Percentiles rank a stretch among this genome's conserved stretches.
Conservation (phyloP, 2,797 vertebrate species). For the Vipera ursinii region DNA sequence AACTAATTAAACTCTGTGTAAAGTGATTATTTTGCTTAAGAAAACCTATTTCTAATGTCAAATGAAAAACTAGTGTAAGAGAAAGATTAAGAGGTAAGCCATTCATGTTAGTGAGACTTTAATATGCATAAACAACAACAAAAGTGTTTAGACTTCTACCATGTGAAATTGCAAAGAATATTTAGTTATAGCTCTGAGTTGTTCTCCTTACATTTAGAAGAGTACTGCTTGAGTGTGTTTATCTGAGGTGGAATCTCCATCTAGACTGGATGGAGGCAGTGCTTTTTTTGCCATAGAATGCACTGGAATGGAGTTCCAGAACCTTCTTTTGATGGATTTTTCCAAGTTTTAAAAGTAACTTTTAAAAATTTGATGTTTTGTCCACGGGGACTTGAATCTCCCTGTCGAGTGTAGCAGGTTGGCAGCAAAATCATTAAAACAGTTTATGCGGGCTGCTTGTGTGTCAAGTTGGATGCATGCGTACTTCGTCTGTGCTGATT, state of each 20-base stretch:
- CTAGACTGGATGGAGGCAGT: neutral
- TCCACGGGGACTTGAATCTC: too few species aligned
- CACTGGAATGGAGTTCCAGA: too few species aligned
- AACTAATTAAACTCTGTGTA: slow-evolving; percentile 54
- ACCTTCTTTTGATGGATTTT: too few species aligned
- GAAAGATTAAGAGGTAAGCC: neutral
- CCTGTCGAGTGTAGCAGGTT: too few species aligned
- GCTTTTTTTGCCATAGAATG: too few species aligned
- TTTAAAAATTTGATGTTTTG: too few species aligned
- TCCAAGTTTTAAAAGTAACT: too few species aligned
- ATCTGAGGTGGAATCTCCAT: neutral
- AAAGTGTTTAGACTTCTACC: neutral
- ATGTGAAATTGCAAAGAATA: neutral
- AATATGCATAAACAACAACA: neutral
- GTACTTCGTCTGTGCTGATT: too few species aligned
- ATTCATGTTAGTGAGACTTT: neutral
- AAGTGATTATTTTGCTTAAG: slow-evolving; percentile 46
- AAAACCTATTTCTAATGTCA: neutral
- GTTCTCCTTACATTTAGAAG: neutral
- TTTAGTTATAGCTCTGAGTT: neutral
- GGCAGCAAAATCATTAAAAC: too few species aligned
- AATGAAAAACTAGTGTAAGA: neutral
- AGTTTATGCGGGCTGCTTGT: too few species aligned
- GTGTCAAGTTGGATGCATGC: too few species aligned
- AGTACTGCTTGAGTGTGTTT: neutral